These are phyloP conservation scores for Drosophila testacea DNA, from an alignment of 2,888 invertebrate species.

Conservation along the genomic window DNA sequence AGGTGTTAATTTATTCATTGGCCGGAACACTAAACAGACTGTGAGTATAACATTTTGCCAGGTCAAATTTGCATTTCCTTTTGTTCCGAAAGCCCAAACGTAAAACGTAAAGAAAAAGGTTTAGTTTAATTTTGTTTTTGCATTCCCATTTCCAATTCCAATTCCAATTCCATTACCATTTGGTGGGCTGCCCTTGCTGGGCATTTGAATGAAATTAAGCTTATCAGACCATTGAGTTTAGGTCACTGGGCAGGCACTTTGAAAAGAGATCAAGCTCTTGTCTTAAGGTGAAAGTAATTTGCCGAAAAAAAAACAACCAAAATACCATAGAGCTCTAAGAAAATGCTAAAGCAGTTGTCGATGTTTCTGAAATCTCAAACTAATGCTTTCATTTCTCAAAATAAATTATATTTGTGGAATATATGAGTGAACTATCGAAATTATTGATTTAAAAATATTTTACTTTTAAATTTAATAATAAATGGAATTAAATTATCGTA, in stretches of 20 bases:
- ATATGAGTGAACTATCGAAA: too few relatives aligned
- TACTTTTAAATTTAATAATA: too few relatives aligned
- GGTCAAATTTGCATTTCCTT: conserved; percentile 41
- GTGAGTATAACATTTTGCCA: conserved; percentile 52
- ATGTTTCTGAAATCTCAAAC: too few relatives aligned
- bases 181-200: conserved; percentile 47
- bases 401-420: too few relatives aligned
- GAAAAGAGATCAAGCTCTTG: conserved; percentile 36
- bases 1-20: conserved; percentile 74
- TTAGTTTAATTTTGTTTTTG: conserved; percentile 14
- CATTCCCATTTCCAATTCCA: conserved; percentile 4
- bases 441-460: too few relatives aligned
- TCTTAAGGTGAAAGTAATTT: conserved; percentile 72
- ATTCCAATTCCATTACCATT: conserved; percentile 8
- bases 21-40: conserved; percentile 52
- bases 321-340: neutral
- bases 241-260: conserved; percentile 73
- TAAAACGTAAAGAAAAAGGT: conserved; percentile 13
- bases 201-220: conserved; percentile 58
- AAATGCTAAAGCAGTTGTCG: too few relatives aligned
- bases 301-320: conserved; percentile 32
- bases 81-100: conserved; percentile 7
- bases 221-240: conserved; percentile 81
- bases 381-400: too few relatives aligned
- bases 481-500: too few relatives aligned